Evolutionary conservation across 1,140 invertebrate species (phyloP).

Genomic region (Conopomorpha cramerella): DNA sequence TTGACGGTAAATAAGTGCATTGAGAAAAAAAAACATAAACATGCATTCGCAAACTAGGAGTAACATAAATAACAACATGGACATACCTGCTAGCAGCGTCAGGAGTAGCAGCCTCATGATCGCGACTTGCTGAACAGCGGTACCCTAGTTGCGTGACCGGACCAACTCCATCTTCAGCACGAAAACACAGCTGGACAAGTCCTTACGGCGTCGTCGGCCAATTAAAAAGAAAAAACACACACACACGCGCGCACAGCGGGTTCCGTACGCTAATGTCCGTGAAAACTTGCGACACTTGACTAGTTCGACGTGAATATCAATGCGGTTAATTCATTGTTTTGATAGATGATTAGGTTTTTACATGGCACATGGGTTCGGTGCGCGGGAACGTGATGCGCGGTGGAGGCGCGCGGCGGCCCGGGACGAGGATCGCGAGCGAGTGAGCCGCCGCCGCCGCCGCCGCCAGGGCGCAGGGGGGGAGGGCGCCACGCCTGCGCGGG

Average conservation of each 20-base stretch:
- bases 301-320: too few species aligned
- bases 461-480: conserved; percentile 7
- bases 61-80: neutral
- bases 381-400: conserved; percentile 28
- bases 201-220: too few species aligned
- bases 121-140: conserved; percentile 15
- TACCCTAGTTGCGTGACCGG: conserved; percentile 13
- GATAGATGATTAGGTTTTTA: too few species aligned
- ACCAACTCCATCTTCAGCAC: too few species aligned
- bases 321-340: too few species aligned
- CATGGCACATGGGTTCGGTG: conserved; percentile 45
- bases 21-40: too few species aligned
- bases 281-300: too few species aligned
- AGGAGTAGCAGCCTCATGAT: conserved; percentile 41
- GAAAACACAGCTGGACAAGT: too few species aligned
- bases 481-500: conserved; percentile 34
- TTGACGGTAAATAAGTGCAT: too few species aligned
- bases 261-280: conserved; percentile 54
- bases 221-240: too few species aligned
- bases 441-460: conserved; percentile 19
- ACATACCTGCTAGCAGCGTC: conserved; percentile 44
- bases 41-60: too few species aligned
- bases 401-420: conserved; percentile 43
- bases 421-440: conserved; percentile 51
- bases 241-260: conserved; percentile 58